Conservation (phyloP, 1,140 invertebrate genomes). For the Nylanderia fulva region DNA sequence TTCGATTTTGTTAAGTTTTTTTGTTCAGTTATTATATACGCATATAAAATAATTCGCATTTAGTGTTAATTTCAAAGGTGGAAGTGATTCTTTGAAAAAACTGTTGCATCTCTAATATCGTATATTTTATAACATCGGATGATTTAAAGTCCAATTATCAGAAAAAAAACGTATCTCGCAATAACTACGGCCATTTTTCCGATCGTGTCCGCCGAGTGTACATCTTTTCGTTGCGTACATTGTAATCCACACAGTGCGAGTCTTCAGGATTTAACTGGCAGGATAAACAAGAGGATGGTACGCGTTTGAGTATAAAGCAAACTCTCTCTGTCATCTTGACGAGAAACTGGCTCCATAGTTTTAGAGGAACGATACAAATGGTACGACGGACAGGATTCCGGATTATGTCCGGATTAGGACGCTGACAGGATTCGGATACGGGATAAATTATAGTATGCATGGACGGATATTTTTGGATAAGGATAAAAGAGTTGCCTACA, state of each 20-base stretch:
- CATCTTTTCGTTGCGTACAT: constrained; percentile 54
- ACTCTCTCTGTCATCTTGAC: constrained; percentile 64
- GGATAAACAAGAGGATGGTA: constrained; percentile 69
- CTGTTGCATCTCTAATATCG: constrained; percentile 19
- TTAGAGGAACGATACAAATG: constrained; percentile 64
- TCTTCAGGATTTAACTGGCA: constrained; percentile 60
- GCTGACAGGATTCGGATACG: constrained; percentile 61
- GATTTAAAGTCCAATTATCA: constrained; percentile 23
- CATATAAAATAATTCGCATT: constrained; percentile 10
- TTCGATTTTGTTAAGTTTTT: constrained; percentile 27
- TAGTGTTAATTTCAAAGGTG: constrained; percentile 54
- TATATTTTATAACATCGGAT: constrained; percentile 29
- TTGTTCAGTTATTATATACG: background rate
- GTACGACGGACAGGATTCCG: constrained; percentile 71
- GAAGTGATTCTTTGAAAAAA: constrained; percentile 49
- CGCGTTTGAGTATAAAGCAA: constrained; percentile 53
- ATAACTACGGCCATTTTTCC: constrained; percentile 3
- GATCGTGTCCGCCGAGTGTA: constrained; percentile 55
- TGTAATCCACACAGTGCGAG: constrained; percentile 39
- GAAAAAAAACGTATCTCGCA: constrained; percentile 16
- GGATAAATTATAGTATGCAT: constrained; percentile 72
- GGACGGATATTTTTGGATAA: constrained; percentile 78
- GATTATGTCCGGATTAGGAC: constrained; percentile 70
- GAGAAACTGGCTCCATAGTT: constrained; percentile 65
- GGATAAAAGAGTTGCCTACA: constrained; percentile 75